Percentiles rank a stretch among this genome's conserved stretches.
These are phyloP conservation scores for Marisa cornuarietis DNA, from an alignment of 1,140 invertebrate genomes.

Conservation along the genomic window DNA sequence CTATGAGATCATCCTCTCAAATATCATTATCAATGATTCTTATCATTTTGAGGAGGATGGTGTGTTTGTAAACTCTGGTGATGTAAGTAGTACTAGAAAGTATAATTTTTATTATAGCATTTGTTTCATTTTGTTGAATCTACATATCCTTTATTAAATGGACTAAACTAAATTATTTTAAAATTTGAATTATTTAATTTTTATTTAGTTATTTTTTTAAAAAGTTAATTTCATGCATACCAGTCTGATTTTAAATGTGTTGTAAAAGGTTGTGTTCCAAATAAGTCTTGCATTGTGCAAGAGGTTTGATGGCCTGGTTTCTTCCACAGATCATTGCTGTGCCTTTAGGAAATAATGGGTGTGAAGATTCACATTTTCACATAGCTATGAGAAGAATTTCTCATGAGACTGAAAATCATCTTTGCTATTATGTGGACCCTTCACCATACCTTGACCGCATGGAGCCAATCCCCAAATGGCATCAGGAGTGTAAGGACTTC, in stretches of 20 bases:
- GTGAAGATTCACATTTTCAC: conserved; percentile 35
- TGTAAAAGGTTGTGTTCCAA: too few relatives aligned
- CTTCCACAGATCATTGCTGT: conserved; percentile 21
- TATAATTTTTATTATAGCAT: background rate
- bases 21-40: conserved; percentile 17
- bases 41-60: conserved; percentile 9
- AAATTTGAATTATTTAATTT: background rate
- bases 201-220: background rate
- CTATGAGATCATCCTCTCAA: conserved; percentile 39
- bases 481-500: conserved; percentile 37
- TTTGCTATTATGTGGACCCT: conserved; percentile 37
- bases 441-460: conserved; percentile 31
- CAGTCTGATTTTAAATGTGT: too few relatives aligned
- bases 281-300: too few relatives aligned
- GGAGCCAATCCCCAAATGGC: conserved; percentile 34
- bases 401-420: background rate
- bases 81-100: background rate
- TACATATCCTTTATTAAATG: background rate
- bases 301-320: background rate
- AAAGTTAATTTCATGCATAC: too few relatives aligned
- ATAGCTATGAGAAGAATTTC: conserved; percentile 31
- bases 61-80: background rate
- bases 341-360: conserved; percentile 17
- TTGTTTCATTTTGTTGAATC: background rate
- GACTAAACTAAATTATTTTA: background rate